Base-by-base conservation (phyloP, 2,888 invertebrate species). In the Drosophila eohydei region DNA sequence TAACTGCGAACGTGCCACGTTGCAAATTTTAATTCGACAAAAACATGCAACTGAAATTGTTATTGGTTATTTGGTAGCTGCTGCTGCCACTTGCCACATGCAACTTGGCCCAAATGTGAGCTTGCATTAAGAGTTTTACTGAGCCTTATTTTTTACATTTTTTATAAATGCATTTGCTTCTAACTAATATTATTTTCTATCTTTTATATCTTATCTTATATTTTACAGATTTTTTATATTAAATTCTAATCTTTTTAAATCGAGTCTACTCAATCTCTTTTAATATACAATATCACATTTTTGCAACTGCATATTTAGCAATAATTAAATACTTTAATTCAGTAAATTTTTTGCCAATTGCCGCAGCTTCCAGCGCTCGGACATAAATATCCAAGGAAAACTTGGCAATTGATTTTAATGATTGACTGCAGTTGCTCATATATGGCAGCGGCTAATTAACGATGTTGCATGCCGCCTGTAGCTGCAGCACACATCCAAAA, bases 11-110 rank as follows among this genome's bases (percentile, higher is more conserved):
- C 84, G 84, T 83, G 84, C 78, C 69, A 82, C 80, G 78, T 73
- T 76, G 88, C 85, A 84, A 87, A 83, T 91, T 91, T 87, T 91
- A 91, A 90, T 90, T 91, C 82, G 84, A 83, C 80, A 78, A 88
- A 82, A 85, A 83, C 78, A 78, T 74, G 80, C 75, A 75, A 71
- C 78, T 78, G 70, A 74, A 90, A 91, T 89, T 88, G 90, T 90
- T 90, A 91, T 87, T 88, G 87, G 78, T 71, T 74, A 71, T 81
- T 75, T 74, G 62, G 59, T 48, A 61, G 67, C 62, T 61, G 55
- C 60, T 65, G 46, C 28, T 58, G 62, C 52, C 40, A 26, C 44
- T 28, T 71, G 60, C 73, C 74, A 70, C 70, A 58, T 70, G 69
- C 67, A 78, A 74, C 52, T 70, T 78, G 78, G 61, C 60, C 66